phyloP scores from a whole-genome alignment of 2,113 vertebrate species.

The Chelonoidis abingdonii region DNA sequence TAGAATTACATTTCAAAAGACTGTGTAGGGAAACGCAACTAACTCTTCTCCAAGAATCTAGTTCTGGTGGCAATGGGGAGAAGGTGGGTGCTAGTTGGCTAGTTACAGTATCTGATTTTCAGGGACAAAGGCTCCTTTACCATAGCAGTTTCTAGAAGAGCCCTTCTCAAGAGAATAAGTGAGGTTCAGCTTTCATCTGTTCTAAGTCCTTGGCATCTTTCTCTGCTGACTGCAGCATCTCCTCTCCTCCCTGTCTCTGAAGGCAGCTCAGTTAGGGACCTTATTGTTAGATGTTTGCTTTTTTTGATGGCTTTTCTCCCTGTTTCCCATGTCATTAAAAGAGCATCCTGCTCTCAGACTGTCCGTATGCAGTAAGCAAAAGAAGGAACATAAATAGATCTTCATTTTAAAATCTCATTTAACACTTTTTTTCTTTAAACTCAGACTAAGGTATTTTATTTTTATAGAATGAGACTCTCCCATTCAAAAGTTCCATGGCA shows the following conservation, averaged over 20 bases:
- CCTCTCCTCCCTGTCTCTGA: rapidly evolving
- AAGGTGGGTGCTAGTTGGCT: neutral
- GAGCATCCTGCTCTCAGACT: neutral
- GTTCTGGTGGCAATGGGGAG: neutral
- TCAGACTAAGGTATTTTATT: neutral
- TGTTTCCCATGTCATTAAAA: neutral
- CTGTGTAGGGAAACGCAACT: neutral
- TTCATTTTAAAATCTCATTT: neutral
- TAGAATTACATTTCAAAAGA: neutral
- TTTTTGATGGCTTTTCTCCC: neutral
- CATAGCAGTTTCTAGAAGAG: neutral
- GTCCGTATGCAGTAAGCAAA: neutral
- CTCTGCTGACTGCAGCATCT: neutral
- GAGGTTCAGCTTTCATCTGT: neutral
- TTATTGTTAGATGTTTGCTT: neutral
- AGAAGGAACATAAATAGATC: neutral
- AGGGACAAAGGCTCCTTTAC: neutral
- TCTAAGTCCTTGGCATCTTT: neutral
- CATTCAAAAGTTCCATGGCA: neutral
- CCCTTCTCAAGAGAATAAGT: neutral
- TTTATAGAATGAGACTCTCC: neutral
- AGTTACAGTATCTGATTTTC: neutral
- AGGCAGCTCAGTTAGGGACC: neutral
- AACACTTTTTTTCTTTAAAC: neutral
- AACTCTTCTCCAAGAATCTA: neutral